A percentile compares a stretch with the other conserved stretches of the same genome.
Conservation (phyloP, 2,797 vertebrate species). For the Danio jaintianensis region DNA sequence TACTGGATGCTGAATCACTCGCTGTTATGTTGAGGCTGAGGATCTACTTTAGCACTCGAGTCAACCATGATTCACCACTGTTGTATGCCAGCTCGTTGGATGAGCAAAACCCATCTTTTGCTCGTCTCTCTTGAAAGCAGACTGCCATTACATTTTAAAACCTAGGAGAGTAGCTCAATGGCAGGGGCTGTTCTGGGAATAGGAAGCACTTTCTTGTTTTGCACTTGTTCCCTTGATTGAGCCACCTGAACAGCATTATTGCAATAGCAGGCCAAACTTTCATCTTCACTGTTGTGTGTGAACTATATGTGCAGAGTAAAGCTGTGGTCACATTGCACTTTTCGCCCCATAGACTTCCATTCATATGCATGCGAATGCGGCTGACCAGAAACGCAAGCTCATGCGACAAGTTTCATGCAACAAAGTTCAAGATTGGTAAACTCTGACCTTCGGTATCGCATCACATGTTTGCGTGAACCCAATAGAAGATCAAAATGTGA, state of each 20-base stretch:
- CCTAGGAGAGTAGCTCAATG: not conserved
- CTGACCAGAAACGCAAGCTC: too few species aligned
- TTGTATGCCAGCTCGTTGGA: constrained; percentile 55
- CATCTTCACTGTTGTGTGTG: not conserved
- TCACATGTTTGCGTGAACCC: too few species aligned
- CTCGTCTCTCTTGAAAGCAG: constrained; percentile 62
- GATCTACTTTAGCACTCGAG: not conserved
- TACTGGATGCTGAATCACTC: constrained; percentile 22
- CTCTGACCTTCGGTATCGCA: too few species aligned
- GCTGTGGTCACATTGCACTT: too few species aligned
- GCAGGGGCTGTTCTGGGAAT: not conserved
- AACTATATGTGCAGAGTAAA: not conserved
- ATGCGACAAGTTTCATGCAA: too few species aligned
- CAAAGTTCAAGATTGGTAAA: too few species aligned
- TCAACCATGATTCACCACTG: constrained; percentile 53
- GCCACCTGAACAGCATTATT: not conserved
- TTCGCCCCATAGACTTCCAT: too few species aligned
- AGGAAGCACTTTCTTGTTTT: not conserved
- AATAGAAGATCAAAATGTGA: too few species aligned
- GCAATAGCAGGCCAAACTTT: not conserved
- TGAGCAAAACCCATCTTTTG: constrained; percentile 49
- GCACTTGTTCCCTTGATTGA: not conserved
- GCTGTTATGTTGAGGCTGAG: not conserved
- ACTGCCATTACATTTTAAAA: constrained; percentile 38
- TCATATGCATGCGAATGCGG: too few species aligned